Conservation (phyloP, 2,888 invertebrate species). For the Entomobrya proxima region DNA sequence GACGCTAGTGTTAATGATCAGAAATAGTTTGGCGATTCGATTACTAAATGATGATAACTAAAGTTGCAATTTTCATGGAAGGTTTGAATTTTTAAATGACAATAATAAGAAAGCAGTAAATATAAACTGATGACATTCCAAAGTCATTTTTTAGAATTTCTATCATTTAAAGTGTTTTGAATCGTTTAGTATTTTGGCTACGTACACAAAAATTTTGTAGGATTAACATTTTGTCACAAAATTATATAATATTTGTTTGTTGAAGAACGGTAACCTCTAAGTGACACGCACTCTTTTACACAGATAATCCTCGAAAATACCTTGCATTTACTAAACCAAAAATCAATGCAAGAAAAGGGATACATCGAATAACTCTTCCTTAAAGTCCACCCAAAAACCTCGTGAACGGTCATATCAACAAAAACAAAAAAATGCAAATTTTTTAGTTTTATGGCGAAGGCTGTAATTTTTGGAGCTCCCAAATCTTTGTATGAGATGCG, state of each 20-base stretch:
- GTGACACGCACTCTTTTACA: constrained; percentile 24
- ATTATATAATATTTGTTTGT: background rate
- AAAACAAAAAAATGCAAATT: constrained; percentile 40
- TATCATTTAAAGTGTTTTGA: too few species aligned
- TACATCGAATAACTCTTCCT: constrained; percentile 23
- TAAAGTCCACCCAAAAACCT: constrained; percentile 14
- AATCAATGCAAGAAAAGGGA: background rate
- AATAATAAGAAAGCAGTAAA: too few species aligned
- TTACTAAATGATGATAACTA: too few species aligned
- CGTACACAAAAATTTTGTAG: too few species aligned
- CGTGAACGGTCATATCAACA: constrained; percentile 13
- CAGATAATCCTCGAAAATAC: background rate
- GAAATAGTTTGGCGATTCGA: too few species aligned
- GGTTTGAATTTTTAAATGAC: too few species aligned
- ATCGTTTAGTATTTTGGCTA: too few species aligned
- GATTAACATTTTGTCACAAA: background rate
- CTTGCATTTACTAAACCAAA: background rate
- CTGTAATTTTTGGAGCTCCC: constrained; percentile 12
- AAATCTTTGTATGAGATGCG: background rate
- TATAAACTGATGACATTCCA: too few species aligned
- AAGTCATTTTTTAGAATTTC: too few species aligned
- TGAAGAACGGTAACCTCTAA: background rate
- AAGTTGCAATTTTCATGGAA: too few species aligned
- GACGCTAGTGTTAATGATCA: too few species aligned
- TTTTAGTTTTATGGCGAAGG: background rate